These are phyloP conservation scores for Orthosia gracilis DNA, from an alignment of 2,888 invertebrate genomes.

Conservation along the genomic window DNA sequence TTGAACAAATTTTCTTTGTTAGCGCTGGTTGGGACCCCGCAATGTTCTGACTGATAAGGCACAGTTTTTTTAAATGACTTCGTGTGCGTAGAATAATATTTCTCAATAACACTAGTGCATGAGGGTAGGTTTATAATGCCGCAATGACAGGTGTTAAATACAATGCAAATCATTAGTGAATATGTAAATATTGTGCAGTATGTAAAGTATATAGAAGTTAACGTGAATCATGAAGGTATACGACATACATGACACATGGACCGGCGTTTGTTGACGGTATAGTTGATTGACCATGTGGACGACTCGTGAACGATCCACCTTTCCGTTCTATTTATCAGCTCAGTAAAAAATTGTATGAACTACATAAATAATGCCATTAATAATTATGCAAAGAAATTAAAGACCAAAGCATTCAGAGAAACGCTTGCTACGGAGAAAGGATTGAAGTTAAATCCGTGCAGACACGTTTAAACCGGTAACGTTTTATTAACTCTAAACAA, in stretches of 20 bases:
- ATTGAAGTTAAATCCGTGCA: constrained; percentile 20
- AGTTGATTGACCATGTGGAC: constrained; percentile 41
- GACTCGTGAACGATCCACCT: constrained; percentile 22
- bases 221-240: constrained; percentile 47
- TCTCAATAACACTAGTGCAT: constrained; percentile 9
- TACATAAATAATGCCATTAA: constrained; percentile 8
- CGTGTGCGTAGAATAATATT: not conserved
- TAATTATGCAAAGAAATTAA: constrained; percentile 1
- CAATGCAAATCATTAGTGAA: constrained; percentile 51
- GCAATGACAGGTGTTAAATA: constrained; percentile 41
- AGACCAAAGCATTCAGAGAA: constrained; percentile 22
- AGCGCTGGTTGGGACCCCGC: too few species aligned
- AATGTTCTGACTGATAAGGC: not conserved
- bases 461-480: constrained; percentile 25
- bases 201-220: constrained; percentile 11
- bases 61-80: not conserved
- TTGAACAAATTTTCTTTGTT: too few species aligned
- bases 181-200: constrained; percentile 18
- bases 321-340: not conserved
- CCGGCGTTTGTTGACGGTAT: constrained; percentile 27
- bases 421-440: constrained; percentile 20
- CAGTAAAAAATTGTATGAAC: constrained; percentile 6
- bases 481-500: constrained; percentile 25
- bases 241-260: constrained; percentile 22
- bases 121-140: constrained; percentile 27